Percentiles rank a stretch among this genome's conserved stretches.
phyloP scores from a whole-genome alignment of 2,113 vertebrate species.

The Cottus gobio region DNA sequence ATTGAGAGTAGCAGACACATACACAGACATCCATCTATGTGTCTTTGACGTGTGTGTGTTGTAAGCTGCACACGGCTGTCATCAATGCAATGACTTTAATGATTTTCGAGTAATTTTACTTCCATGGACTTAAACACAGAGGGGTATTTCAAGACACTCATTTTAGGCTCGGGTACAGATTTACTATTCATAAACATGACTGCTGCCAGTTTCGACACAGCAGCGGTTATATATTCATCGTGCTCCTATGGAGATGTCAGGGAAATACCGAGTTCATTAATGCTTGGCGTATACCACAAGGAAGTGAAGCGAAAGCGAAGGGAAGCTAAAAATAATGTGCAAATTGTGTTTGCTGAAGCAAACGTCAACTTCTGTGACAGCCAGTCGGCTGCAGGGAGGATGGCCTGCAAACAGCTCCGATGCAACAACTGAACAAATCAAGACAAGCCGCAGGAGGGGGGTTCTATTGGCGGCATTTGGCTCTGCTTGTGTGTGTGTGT shows the following conservation, averaged over 20 bases:
- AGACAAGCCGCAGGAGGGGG: conserved; percentile 20
- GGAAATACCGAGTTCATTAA: conserved; percentile 26
- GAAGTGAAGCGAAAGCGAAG: conserved; percentile 36
- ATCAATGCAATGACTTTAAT: conserved; percentile 4
- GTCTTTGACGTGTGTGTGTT: conserved; percentile 5
- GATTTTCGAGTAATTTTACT: background rate
- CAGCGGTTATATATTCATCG: conserved; percentile 4
- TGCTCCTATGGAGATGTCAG: conserved; percentile 1
- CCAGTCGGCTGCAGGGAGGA: conserved; percentile 50
- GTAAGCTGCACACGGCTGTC: conserved; percentile 1
- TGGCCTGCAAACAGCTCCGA: conserved; percentile 55
- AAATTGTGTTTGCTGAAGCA: conserved; percentile 63
- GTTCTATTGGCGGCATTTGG: conserved; percentile 40
- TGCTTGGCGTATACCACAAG: conserved; percentile 37
- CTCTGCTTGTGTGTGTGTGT: conserved; percentile 2
- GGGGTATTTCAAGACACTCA: background rate
- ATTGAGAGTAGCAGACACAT: conserved; percentile 2
- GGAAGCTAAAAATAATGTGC: conserved; percentile 59
- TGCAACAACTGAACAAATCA: conserved; percentile 60
- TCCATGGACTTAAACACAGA: background rate
- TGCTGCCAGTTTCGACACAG: background rate
- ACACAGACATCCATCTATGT: conserved; percentile 2
- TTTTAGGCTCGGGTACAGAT: background rate
- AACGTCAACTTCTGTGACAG: conserved; percentile 70
- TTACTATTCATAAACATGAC: background rate